These are phyloP conservation scores for Epinotia demarniana DNA, from an alignment of 2,888 invertebrate species.

Conservation along the genomic window DNA sequence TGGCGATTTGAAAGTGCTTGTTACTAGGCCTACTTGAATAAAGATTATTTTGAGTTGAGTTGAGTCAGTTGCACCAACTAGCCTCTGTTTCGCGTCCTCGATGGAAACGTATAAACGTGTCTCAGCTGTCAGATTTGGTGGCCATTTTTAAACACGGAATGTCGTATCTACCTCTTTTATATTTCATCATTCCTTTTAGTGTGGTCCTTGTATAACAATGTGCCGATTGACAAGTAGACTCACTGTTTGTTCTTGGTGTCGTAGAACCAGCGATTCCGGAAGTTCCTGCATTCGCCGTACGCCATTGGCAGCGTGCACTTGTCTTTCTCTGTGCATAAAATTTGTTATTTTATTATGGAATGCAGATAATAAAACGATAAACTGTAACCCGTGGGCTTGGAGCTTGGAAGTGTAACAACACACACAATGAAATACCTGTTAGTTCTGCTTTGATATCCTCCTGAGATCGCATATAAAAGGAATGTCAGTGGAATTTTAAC, in stretches of 20 bases:
- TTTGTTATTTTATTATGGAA: conserved; percentile 6
- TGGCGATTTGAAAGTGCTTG: too few relatives aligned
- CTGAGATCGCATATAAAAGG: too few relatives aligned
- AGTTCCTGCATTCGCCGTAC: conserved; percentile 91
- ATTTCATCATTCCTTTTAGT: too few relatives aligned
- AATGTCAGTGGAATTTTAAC: too few relatives aligned
- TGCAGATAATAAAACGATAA: neutral
- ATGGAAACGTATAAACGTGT: too few relatives aligned
- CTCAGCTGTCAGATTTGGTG: too few relatives aligned
- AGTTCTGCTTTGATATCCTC: neutral
- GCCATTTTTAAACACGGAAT: too few relatives aligned
- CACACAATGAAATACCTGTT: neutral
- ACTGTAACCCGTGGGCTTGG: neutral
- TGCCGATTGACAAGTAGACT: conserved; percentile 36
- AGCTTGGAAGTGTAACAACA: neutral
- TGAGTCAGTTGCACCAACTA: too few relatives aligned
- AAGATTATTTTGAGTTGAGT: too few relatives aligned
- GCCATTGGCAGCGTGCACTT: conserved; percentile 90
- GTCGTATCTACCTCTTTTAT: too few relatives aligned
- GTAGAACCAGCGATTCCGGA: conserved; percentile 92
- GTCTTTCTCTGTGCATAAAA: conserved; percentile 63
- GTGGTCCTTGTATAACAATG: neutral
- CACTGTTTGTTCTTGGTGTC: conserved; percentile 88
- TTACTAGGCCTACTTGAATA: too few relatives aligned
- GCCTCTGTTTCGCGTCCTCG: too few relatives aligned